These are phyloP conservation scores for Tachina grossa DNA, from an alignment of 2,888 invertebrate genomes.

Conservation along the genomic window DNA sequence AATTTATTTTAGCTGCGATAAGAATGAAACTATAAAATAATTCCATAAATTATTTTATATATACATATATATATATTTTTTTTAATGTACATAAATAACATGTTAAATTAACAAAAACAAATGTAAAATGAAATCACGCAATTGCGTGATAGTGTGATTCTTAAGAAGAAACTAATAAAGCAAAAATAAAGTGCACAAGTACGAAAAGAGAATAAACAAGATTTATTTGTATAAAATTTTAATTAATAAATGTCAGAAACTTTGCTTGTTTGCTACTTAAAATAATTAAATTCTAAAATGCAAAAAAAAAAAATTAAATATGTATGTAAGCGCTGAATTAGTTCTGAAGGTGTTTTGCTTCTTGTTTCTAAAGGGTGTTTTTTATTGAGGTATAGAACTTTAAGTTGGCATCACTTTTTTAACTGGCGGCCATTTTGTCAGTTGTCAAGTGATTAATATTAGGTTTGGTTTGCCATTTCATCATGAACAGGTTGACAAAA, in stretches of 20 bases:
- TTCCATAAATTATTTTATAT: not conserved
- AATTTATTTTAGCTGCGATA: conserved; percentile 42
- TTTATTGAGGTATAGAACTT: no score
- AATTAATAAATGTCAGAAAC: conserved; percentile 32
- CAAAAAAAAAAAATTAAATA: not conserved
- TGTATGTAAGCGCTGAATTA: not conserved
- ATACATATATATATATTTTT: no score
- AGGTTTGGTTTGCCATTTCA: no score
- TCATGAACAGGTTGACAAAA: no score
- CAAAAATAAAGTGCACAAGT: not conserved
- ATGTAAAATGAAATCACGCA: conserved; percentile 56
- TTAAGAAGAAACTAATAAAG: not conserved
- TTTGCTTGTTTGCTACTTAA: conserved; percentile 14
- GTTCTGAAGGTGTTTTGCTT: not conserved
- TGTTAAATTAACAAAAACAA: conserved; percentile 23
- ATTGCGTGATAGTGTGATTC: conserved; percentile 65
- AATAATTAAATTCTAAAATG: conserved; percentile 8
- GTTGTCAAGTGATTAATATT: no score
- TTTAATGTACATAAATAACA: conserved; percentile 18
- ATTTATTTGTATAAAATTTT: conserved; percentile 16
- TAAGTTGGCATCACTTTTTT: no score
- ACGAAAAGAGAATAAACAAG: not conserved
- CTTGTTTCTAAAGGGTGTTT: no score
- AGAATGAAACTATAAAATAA: conserved; percentile 35
- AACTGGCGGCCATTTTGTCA: no score